A percentile compares a stretch with the other conserved stretches of the same genome.
Evolutionary conservation across 2,888 invertebrate species (phyloP).

Genomic region (Drosophila austrosaltans): DNA sequence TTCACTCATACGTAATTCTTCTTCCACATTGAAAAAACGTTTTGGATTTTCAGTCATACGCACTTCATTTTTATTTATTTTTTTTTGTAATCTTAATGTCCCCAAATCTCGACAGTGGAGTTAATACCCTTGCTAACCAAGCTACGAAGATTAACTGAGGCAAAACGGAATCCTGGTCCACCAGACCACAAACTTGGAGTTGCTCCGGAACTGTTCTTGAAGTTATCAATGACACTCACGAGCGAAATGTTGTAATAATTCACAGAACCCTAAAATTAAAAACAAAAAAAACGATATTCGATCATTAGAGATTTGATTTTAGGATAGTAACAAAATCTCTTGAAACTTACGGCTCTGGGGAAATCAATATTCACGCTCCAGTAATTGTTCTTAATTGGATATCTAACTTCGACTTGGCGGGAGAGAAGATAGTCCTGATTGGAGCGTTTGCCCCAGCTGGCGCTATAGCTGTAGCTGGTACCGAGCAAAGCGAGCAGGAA

Average conservation of each 20-base stretch:
- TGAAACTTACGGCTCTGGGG: conserved; percentile 56
- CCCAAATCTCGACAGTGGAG: conserved; percentile 71
- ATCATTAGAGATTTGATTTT: background rate
- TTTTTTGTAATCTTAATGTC: conserved; percentile 33
- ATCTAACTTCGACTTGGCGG: conserved; percentile 50
- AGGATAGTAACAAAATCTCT: background rate
- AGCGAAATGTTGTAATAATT: conserved; percentile 51
- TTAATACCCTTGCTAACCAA: conserved; percentile 58
- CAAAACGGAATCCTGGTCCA: conserved; percentile 55
- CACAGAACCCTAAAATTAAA: conserved; percentile 49
- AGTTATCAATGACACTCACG: conserved; percentile 66
- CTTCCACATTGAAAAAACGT: background rate
- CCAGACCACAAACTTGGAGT: conserved; percentile 59
- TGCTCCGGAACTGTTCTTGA: conserved; percentile 72
- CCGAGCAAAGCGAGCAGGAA: conserved; percentile 62
- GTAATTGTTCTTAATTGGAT: conserved; percentile 53
- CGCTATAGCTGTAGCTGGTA: conserved; percentile 54
- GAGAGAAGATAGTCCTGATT: conserved; percentile 50
- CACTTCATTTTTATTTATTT: conserved; percentile 20
- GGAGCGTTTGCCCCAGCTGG: conserved; percentile 57
- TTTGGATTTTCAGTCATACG: background rate
- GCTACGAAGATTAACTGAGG: conserved; percentile 57
- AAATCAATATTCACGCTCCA: conserved; percentile 51
- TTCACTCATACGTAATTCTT: background rate
- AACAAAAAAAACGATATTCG: background rate